A percentile compares a stretch with the other conserved stretches of the same genome.
Evolutionary conservation across 2,113 vertebrate species (phyloP).

Genomic region (Alexandromys fortis): DNA sequence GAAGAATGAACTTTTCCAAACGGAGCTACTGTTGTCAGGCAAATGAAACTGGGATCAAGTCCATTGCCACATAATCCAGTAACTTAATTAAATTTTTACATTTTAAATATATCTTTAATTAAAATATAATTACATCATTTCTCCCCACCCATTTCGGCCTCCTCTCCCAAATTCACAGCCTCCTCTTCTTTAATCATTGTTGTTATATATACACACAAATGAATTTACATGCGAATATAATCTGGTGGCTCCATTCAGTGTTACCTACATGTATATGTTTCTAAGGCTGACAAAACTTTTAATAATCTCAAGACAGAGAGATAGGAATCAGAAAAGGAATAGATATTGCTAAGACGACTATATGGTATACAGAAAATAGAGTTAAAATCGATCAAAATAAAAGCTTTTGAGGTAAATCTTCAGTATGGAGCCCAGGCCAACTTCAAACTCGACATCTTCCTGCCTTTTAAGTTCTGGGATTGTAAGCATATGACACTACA

Average conservation of each 20-base stretch:
- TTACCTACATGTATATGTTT: neutral
- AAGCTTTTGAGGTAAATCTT: neutral
- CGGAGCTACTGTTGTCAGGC: neutral
- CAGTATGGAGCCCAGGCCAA: neutral
- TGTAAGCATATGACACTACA: neutral
- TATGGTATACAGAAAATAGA: neutral
- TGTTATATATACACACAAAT: neutral
- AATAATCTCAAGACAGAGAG: conserved; percentile 15
- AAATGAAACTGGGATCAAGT: conserved; percentile 36
- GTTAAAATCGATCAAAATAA: neutral
- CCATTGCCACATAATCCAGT: neutral
- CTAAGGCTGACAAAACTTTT: neutral
- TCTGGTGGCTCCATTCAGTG: neutral
- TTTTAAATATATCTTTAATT: neutral
- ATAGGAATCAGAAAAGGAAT: neutral
- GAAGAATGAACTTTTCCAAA: neutral
- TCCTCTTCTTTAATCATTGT: neutral
- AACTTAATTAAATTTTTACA: conserved; percentile 10
- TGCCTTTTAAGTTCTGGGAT: neutral
- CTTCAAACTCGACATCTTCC: neutral
- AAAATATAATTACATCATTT: neutral
- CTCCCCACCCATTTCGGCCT: neutral
- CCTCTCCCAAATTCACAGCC: neutral
- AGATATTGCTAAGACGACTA: neutral
- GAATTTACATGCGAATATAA: neutral